A percentile compares a stretch with the other conserved stretches of the same genome.
phyloP scores from a whole-genome alignment of 2,888 invertebrate genomes.

The Hydraecia micacea region DNA sequence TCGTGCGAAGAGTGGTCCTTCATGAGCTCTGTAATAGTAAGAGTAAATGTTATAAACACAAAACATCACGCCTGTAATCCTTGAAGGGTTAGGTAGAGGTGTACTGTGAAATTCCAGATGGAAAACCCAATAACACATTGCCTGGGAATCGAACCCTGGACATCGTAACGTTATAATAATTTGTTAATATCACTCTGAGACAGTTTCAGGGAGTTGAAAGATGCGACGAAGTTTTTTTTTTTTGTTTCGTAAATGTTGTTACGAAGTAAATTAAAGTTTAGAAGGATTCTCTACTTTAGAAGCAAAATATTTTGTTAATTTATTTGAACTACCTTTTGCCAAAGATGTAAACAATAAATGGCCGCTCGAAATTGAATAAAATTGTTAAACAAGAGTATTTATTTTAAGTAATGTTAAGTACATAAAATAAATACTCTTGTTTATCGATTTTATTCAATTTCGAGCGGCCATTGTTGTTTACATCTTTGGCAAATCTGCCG shows the following conservation, averaged over 20 bases:
- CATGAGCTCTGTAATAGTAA: conserved; percentile 89
- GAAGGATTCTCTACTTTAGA: neutral
- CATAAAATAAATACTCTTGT: too few species aligned
- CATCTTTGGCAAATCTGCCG: too few species aligned
- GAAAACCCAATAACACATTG: neutral
- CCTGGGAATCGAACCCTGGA: neutral
- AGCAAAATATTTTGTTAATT: too few species aligned
- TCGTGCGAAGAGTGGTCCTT: conserved; percentile 96
- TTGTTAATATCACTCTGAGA: neutral
- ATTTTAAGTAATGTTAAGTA: too few species aligned
- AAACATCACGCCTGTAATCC: neutral
- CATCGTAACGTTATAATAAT: neutral
- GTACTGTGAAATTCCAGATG: neutral
- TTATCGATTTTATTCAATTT: too few species aligned
- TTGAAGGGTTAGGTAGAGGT: neutral
- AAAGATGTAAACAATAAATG: too few species aligned
- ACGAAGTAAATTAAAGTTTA: neutral
- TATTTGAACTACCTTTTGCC: too few species aligned
- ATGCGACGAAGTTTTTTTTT: neutral
- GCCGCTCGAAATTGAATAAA: too few species aligned
- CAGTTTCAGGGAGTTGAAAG: neutral
- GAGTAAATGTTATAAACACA: neutral
- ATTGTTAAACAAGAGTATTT: too few species aligned
- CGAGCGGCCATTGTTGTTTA: too few species aligned
- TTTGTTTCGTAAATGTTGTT: too few species aligned